A percentile compares a stretch with the other conserved stretches of the same genome.
Conservation (phyloP, 2,797 vertebrate species). For the Enoplosus armatus region DNA sequence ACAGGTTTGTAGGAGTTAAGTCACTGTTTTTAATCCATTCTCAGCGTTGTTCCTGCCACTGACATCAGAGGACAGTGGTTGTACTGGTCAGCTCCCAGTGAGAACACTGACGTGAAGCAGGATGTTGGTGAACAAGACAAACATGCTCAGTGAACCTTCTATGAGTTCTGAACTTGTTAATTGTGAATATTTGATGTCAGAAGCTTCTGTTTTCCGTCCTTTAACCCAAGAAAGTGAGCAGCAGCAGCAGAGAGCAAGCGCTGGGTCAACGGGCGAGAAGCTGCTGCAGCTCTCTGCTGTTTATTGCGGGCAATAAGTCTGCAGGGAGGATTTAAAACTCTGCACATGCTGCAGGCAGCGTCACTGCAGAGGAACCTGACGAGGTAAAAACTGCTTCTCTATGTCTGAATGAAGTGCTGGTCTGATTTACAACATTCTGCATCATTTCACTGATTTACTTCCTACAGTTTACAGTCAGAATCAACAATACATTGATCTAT, state of each 20-base stretch:
- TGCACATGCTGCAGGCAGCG: constrained; percentile 11
- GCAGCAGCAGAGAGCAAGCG: not conserved
- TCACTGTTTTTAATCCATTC: not conserved
- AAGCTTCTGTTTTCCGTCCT: not conserved
- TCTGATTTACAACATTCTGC: not conserved
- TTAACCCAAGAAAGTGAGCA: not conserved
- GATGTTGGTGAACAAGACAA: not conserved
- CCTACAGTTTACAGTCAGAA: not conserved
- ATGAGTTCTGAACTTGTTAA: not conserved
- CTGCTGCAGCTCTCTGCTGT: constrained; percentile 23
- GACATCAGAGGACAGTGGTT: not conserved
- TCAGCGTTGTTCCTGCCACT: too few species aligned
- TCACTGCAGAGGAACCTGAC: constrained; percentile 74
- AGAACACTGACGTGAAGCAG: not conserved
- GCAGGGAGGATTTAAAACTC: constrained; percentile 67
- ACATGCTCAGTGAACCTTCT: not conserved
- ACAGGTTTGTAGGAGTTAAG: not conserved
- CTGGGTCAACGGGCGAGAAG: not conserved
- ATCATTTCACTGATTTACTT: constrained; percentile 11
- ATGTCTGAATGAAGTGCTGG: constrained; percentile 17
- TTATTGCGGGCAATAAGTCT: constrained; percentile 75
- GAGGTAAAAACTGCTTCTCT: constrained; percentile 77
- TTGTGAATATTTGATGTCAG: not conserved
- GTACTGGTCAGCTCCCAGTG: not conserved
- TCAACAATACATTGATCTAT: not conserved